These are phyloP conservation scores for Syngnathus rostellatus DNA, from an alignment of 2,797 vertebrate species.

Conservation along the genomic window DNA sequence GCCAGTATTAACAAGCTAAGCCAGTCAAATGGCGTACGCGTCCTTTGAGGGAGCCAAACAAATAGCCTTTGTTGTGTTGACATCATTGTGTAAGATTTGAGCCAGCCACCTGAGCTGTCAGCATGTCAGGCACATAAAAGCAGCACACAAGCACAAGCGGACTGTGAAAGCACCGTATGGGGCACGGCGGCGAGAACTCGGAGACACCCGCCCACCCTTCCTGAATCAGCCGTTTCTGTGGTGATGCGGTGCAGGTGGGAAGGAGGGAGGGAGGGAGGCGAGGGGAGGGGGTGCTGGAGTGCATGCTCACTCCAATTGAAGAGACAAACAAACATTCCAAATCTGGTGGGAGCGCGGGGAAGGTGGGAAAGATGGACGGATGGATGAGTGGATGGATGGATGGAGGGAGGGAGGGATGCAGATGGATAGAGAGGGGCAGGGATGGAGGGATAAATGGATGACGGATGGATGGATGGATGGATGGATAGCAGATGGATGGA, in stretches of 20 bases:
- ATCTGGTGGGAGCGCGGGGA: conserved; percentile 42
- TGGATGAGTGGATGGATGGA: conserved; percentile 14
- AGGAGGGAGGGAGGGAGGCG: conserved; percentile 43
- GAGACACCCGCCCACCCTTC: conserved; percentile 67
- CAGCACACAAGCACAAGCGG: conserved; percentile 58
- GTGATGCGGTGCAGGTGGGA: conserved; percentile 35
- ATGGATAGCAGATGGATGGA: too few relatives aligned
- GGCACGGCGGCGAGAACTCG: conserved; percentile 63
- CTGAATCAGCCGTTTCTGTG: conserved; percentile 73
- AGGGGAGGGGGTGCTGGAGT: conserved; percentile 40
- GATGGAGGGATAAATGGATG: too few relatives aligned
- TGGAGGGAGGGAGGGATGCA: too few relatives aligned
- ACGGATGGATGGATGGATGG: too few relatives aligned
- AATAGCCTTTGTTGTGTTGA: conserved; percentile 37
- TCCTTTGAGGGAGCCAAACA: conserved; percentile 29
- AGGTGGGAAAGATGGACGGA: conserved; percentile 15
- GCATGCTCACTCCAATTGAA: conserved; percentile 38
- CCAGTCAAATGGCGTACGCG: conserved; percentile 14
- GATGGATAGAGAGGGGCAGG: too few relatives aligned
- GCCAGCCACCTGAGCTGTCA: conserved; percentile 55
- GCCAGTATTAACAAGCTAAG: conserved; percentile 17
- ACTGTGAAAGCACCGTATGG: conserved; percentile 65
- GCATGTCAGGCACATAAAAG: conserved; percentile 50
- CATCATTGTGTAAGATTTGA: conserved; percentile 47
- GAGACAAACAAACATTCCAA: conserved; percentile 60